Evolutionary conservation across 2,888 invertebrate species (phyloP), one percentile per base, ranked within the genome.

Genomic region (Drosophila neonasuta): DNA sequence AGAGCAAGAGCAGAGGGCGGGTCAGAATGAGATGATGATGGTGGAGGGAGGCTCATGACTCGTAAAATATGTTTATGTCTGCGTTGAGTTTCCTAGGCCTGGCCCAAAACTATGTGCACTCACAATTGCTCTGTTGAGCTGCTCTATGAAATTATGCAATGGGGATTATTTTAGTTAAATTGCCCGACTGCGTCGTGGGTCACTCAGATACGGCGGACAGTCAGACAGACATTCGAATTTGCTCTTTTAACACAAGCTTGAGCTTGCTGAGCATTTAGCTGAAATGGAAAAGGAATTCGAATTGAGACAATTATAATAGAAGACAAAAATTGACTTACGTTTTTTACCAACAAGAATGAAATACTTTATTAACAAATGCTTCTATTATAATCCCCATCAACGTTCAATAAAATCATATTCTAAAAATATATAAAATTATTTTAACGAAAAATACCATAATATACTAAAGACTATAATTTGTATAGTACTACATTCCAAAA

Each of bases 111-210:
- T 45, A 34, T 50, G 42, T 54, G 67, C 63, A 56, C 46, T 74
- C 29, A 51, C 52, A 82, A 79, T 77, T 79, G 79, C 71, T 70
- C 69, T 67, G 69, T 55, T 66, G 62, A 70, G 71, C 67, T 62
- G 54, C 66, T 79, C 74, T 68, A 52, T 77, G 63, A 71, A 81
- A 74, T 68, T 73, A 69, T 77, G 80, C 77, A 64, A 73, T 72
- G 71, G 79, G 75, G 75, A 79, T 82, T 80, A 79, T 71, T 71
- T 67, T 65, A 74, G 71, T 70, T 72, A 77, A 77, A 82, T 80
- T 79, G 70, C 66, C 36, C 64, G 48, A 57, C 68, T 69, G 78
- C 56, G 70, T 72, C 68, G 63, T 58, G 71, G 68, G 74, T 71
- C 74, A 68, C 68, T 61, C 17, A 32, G 63, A 48, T 63, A 59